Evolutionary conservation across 2,797 vertebrate species (phyloP).

Genomic region (Trichosurus vulpecula): DNA sequence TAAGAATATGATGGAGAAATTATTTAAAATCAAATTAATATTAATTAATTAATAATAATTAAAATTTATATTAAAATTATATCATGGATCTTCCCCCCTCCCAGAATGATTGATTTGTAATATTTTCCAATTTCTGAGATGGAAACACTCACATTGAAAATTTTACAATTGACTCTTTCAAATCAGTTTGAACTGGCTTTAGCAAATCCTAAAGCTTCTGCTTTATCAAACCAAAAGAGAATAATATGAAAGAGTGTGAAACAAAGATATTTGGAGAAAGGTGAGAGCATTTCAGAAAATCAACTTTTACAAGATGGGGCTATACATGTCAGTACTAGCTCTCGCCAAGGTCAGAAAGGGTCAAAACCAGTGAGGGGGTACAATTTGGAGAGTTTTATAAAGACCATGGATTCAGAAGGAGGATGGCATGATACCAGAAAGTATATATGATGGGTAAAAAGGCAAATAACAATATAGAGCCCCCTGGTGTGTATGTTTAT

Average conservation of each 20-base stretch:
- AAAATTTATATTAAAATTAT: not conserved
- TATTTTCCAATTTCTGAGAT: not conserved
- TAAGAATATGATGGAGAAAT: not conserved
- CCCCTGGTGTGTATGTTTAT: not conserved
- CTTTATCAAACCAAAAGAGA: not conserved
- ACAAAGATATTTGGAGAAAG: not conserved
- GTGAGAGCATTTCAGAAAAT: not conserved
- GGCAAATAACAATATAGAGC: not conserved
- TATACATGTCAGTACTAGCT: not conserved
- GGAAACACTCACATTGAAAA: not conserved
- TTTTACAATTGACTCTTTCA: not conserved
- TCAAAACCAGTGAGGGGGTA: not conserved
- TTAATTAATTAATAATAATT: too few species aligned
- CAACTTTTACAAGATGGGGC: not conserved
- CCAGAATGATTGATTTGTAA: not conserved
- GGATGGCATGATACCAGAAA: not conserved
- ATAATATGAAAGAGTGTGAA: not conserved
- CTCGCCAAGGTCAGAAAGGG: not conserved
- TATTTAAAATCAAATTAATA: not conserved
- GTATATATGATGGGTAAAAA: not conserved
- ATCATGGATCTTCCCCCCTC: not conserved
- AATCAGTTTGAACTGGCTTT: not conserved
- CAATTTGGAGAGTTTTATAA: not conserved
- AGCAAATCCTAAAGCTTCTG: not conserved
- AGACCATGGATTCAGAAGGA: not conserved